Evolutionary conservation across 2,888 invertebrate species (phyloP), one percentile per base, ranked within the genome.

Genomic region (Odontocolon sp.): DNA sequence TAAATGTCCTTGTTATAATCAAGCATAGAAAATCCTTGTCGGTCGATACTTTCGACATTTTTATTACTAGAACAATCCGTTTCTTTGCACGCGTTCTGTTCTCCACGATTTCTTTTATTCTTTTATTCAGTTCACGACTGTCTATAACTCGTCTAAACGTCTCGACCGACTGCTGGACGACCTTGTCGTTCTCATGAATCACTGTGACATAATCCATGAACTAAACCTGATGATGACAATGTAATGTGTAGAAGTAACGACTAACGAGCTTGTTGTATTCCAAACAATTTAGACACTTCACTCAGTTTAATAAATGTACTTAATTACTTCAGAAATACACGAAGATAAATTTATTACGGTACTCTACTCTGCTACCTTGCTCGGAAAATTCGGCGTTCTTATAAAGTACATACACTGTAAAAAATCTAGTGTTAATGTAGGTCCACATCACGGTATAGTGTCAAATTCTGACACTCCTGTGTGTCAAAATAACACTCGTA

Each of bases 41-140:
- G 28, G 9, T 52, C 14, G 28, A 14, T 52, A 9, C 14, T 26
- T 26, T 18, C n/a, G 54, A 16, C 4, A 9, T 9, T 9, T 4
- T 33, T 18, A 33, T n/a, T n/a, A 14, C 18, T 21, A 4, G 14
- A n/a, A 47, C 36, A 33, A 36, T 36, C n/a, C n/a, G n/a, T n/a
- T n/a, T n/a, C 57, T 33, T 33, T 5, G 2, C n/a, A 21, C 31
- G 42, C 18, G 26, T 21, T 57, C 45, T n/a, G 57, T 57, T 26
- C 16, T 36, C 23, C 36, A 40, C 40, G 63, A 71, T 57, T 64
- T 2, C n/a, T 36, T 8, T 2, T 9, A 2, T 8, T 45, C 31
- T 54, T 42, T 63, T 61, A 70, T 70, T 70, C 70, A 31, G 21
- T 61, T 61, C 70, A 47, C 64, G 56, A 57, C 14, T 56, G 23